Evolutionary conservation across 1,140 invertebrate genomes (phyloP).

Genomic region (Armadillidium nasatum): DNA sequence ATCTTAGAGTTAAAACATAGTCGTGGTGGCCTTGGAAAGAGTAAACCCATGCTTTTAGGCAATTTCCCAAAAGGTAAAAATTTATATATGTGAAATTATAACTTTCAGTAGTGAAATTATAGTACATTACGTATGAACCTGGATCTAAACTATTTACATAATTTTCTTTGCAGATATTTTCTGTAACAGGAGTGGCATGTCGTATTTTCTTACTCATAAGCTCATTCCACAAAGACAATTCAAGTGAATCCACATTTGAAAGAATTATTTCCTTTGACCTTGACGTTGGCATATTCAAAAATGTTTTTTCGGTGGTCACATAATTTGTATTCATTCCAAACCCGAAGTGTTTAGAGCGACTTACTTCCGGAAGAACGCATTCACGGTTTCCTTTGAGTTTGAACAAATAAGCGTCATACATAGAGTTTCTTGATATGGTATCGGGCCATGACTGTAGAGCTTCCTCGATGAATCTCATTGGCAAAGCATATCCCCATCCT

Average conservation of each 20-base stretch:
- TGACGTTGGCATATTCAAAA: background rate
- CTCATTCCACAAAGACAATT: background rate
- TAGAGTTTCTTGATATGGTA: background rate
- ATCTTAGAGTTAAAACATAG: background rate
- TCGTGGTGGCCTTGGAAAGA: background rate
- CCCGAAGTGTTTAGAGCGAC: background rate
- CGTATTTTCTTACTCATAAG: background rate
- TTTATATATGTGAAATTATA: background rate
- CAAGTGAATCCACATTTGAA: background rate
- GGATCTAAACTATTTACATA: background rate
- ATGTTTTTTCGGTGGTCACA: background rate
- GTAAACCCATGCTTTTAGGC: background rate
- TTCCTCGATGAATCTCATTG: background rate
- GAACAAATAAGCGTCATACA: background rate
- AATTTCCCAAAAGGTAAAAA: background rate
- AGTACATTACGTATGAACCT: background rate
- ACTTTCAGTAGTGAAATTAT: background rate
- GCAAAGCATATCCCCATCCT: constrained; percentile 16
- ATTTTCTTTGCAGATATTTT: background rate
- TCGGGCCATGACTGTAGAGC: background rate
- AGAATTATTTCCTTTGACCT: background rate
- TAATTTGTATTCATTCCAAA: background rate
- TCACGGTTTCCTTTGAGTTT: background rate
- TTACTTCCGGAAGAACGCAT: background rate
- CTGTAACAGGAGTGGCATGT: background rate